Percentiles rank a stretch among this genome's conserved stretches.
Evolutionary conservation across 2,113 vertebrate genomes (phyloP).

Genomic region (Phylloscopus trochilus): DNA sequence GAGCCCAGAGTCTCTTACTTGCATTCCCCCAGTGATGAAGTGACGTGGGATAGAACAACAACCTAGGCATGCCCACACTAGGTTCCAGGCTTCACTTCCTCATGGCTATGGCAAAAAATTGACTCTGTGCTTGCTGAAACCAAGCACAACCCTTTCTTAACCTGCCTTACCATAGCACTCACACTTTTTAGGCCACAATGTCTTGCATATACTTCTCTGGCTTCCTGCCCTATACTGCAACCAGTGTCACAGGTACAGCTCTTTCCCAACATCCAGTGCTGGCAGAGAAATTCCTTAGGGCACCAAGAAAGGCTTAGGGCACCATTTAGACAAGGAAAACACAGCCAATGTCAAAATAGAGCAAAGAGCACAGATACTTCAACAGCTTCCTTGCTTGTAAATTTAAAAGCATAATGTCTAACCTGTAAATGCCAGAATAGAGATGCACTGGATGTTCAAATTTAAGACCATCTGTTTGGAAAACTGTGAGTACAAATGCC

Average conservation of each 20-base stretch:
- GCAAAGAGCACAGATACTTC: background rate
- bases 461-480: background rate
- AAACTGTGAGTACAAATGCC: background rate
- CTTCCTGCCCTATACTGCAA: background rate
- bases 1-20: background rate
- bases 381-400: background rate
- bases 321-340: background rate
- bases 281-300: background rate
- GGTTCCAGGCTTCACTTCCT: background rate
- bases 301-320: background rate
- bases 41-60: no score
- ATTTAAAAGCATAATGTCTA: background rate
- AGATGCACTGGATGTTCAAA: background rate
- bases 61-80: fast-evolving
- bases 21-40: fast-evolving
- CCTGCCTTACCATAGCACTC: background rate
- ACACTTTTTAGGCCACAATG: background rate
- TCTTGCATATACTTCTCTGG: background rate
- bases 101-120: background rate
- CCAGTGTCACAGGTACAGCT: background rate
- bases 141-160: background rate
- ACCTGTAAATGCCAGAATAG: background rate
- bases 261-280: background rate
- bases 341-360: background rate
- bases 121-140: background rate